phyloP scores from a whole-genome alignment of 2,797 vertebrate species.

The Eutrigla gurnardus region DNA sequence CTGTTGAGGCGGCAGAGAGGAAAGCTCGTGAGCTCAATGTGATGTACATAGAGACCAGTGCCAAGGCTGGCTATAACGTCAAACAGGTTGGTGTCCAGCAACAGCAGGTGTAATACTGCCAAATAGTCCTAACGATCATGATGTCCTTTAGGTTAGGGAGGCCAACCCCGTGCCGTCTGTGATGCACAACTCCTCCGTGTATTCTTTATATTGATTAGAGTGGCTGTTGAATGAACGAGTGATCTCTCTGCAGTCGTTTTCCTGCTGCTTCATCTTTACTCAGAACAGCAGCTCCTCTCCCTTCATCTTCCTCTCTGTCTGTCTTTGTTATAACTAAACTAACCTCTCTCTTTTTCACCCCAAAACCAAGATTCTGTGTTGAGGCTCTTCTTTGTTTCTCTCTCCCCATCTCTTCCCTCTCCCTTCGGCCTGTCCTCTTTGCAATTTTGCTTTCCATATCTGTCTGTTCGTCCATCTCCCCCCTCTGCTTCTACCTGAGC shows the following conservation, averaged over 20 bases:
- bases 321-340: conserved; percentile 74
- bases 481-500: conserved; percentile 80
- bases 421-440: conserved; percentile 61
- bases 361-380: conserved; percentile 57
- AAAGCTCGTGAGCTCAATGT: conserved; percentile 87
- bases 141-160: conserved; percentile 41
- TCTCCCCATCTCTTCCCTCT: conserved; percentile 59
- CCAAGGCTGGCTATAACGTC: conserved; percentile 88
- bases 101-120: conserved; percentile 52
- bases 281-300: conserved; percentile 59
- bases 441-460: conserved; percentile 67
- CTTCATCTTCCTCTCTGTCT: conserved; percentile 57
- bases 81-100: conserved; percentile 85
- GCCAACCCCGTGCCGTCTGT: conserved; percentile 13
- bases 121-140: conserved; percentile 32
- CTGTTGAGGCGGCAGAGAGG: conserved; percentile 89
- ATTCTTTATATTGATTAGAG: conserved; percentile 45
- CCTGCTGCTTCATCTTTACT: conserved; percentile 63
- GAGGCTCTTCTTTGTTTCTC: conserved; percentile 67
- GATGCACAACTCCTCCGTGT: conserved; percentile 25
- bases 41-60: conserved; percentile 90
- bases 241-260: conserved; percentile 48
- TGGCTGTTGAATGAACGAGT: conserved; percentile 51
- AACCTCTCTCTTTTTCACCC: conserved; percentile 71
- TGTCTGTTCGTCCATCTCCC: conserved; percentile 69